These are phyloP conservation scores for Prinia subflava DNA, from an alignment of 2,113 vertebrate genomes.

Conservation along the genomic window DNA sequence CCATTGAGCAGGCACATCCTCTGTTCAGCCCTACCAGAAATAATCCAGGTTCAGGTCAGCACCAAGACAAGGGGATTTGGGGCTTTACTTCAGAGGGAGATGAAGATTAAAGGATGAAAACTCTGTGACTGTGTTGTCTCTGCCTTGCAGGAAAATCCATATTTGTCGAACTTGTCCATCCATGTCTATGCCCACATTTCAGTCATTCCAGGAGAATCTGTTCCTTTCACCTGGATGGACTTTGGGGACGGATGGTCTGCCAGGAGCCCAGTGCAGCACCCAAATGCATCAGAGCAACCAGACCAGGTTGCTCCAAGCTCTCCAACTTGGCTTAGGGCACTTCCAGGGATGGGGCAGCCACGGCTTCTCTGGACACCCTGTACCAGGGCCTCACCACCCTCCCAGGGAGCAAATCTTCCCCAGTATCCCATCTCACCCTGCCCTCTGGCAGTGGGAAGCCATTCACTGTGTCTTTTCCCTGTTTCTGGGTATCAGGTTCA, in stretches of 20 bases:
- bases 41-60: neutral
- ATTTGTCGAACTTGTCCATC: neutral
- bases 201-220: neutral
- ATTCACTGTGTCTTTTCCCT: neutral
- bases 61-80: neutral
- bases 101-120: neutral
- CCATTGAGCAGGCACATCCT: neutral
- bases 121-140: accelerated
- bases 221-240: neutral
- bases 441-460: neutral
- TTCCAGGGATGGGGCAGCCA: neutral
- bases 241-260: neutral
- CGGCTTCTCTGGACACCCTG: neutral
- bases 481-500: neutral
- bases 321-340: neutral
- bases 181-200: neutral
- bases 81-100: neutral
- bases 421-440: neutral
- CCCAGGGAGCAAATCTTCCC: neutral
- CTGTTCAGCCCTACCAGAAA: neutral
- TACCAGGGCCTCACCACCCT: neutral
- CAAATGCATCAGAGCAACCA: neutral
- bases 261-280: neutral
- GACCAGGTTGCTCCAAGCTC: neutral
- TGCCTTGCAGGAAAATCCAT: neutral